A percentile compares a stretch with the other conserved stretches of the same genome.
Evolutionary conservation across 2,888 invertebrate genomes (phyloP).

Genomic region (Drosophila quinaria): DNA sequence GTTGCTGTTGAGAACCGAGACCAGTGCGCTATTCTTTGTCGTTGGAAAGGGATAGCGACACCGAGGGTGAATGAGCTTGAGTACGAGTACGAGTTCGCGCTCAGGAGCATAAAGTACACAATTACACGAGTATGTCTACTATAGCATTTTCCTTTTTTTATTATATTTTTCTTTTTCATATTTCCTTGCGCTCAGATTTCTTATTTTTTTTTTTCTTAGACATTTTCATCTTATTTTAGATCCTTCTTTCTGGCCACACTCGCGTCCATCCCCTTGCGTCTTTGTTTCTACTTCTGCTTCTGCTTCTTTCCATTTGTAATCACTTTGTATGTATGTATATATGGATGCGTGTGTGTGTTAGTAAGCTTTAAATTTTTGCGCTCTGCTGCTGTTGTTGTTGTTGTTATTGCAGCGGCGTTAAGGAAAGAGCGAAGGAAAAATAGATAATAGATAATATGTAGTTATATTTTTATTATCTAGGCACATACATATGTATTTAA

Average conservation of each 20-base stretch:
- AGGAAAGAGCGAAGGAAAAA: not conserved
- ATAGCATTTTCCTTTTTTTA: conserved; percentile 22
- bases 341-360: conserved; percentile 1
- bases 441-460: not conserved
- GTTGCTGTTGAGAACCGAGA: conserved; percentile 21
- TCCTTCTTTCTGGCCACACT: conserved; percentile 2
- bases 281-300: conserved; percentile 14
- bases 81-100: not conserved
- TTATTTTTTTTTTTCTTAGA: conserved; percentile 40
- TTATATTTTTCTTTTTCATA: conserved; percentile 27
- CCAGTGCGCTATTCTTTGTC: conserved; percentile 3
- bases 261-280: conserved; percentile 3
- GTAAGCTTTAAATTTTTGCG: conserved; percentile 9
- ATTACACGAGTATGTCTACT: conserved; percentile 58
- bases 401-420: conserved; percentile 9
- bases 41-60: conserved; percentile 55
- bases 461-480: not conserved
- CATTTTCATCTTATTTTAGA: conserved; percentile 43
- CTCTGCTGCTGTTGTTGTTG: conserved; percentile 11
- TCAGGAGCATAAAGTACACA: conserved; percentile 66
- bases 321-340: conserved; percentile 3
- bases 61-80: conserved; percentile 47
- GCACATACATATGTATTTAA: not conserved
- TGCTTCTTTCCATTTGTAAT: conserved; percentile 13
- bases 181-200: conserved; percentile 51